Conservation (phyloP, 2,113 vertebrate genomes). For the Romanogobio albipinnatus region DNA sequence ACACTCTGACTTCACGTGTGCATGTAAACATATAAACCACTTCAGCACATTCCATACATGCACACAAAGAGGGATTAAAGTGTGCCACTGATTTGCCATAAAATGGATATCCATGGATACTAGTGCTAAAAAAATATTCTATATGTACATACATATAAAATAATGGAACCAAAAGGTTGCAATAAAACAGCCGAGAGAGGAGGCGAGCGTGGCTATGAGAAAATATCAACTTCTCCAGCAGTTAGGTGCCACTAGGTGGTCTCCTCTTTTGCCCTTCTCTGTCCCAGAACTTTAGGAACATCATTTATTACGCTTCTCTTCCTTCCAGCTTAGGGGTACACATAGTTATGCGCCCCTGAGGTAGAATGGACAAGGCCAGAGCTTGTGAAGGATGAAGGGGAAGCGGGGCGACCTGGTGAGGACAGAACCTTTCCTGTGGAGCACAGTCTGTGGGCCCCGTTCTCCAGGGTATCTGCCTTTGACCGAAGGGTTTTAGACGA, state of each 20-base stretch:
- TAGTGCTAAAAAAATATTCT: constrained; percentile 67
- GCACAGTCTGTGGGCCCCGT: constrained; percentile 71
- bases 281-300: constrained; percentile 16
- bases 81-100: constrained; percentile 54
- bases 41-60: constrained; percentile 40
- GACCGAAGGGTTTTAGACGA: constrained; percentile 62
- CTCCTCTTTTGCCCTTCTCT: constrained; percentile 1
- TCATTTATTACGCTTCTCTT: constrained; percentile 30
- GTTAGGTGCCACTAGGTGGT: constrained; percentile 3
- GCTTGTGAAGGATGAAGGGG: constrained; percentile 69
- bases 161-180: constrained; percentile 63
- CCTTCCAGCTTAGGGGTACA: constrained; percentile 71
- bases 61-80: constrained; percentile 48
- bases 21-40: constrained; percentile 49
- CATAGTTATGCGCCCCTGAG: constrained; percentile 79
- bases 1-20: constrained; percentile 44
- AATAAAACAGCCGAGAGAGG: constrained; percentile 63
- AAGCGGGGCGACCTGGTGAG: constrained; percentile 54
- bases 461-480: constrained; percentile 67
- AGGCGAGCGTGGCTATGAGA: constrained; percentile 62
- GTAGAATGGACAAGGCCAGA: constrained; percentile 78
- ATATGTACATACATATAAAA: constrained; percentile 69
- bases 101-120: constrained; percentile 64
- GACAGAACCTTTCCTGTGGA: constrained; percentile 68
- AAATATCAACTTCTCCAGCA: constrained; percentile 60